Conservation (phyloP, 2,113 vertebrate species). For the Rhadina sibilatrix region DNA sequence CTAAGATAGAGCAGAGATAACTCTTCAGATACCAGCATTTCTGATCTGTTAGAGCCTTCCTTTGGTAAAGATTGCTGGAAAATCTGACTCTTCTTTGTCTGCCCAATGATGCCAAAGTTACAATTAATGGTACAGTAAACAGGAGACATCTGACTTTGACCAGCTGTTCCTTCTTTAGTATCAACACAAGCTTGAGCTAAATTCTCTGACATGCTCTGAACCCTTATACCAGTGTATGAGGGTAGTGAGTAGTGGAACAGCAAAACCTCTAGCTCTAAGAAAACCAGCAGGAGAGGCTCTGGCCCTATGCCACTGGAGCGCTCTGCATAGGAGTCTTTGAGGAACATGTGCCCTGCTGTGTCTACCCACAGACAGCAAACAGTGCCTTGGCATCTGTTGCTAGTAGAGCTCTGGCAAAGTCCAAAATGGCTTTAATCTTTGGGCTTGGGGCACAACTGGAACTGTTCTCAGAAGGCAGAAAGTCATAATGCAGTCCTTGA, state of each 20-base stretch:
- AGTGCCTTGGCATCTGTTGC: not conserved
- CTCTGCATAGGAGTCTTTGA: not conserved
- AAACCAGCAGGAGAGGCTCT: not conserved
- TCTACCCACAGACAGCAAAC: not conserved
- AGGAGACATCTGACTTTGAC: not conserved
- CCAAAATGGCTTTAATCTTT: not conserved
- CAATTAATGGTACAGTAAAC: not conserved
- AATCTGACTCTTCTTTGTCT: not conserved
- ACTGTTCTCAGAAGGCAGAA: not conserved
- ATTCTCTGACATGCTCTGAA: not conserved
- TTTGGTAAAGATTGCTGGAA: not conserved
- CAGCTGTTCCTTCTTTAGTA: not conserved
- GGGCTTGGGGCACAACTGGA: not conserved
- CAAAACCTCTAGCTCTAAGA: not conserved
- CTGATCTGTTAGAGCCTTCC: not conserved
- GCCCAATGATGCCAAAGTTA: not conserved
- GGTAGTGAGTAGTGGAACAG: too few relatives aligned
- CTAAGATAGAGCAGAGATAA: not conserved
- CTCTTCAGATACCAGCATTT: not conserved
- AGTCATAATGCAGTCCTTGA: not conserved
- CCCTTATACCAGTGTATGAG: not conserved
- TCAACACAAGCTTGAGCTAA: not conserved
- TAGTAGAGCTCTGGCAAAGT: not conserved
- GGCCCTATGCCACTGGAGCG: not conserved
- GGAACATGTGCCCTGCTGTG: not conserved